These are phyloP conservation scores for Uropsilus gracilis DNA, from an alignment of 2,113 vertebrate species.

Conservation along the genomic window DNA sequence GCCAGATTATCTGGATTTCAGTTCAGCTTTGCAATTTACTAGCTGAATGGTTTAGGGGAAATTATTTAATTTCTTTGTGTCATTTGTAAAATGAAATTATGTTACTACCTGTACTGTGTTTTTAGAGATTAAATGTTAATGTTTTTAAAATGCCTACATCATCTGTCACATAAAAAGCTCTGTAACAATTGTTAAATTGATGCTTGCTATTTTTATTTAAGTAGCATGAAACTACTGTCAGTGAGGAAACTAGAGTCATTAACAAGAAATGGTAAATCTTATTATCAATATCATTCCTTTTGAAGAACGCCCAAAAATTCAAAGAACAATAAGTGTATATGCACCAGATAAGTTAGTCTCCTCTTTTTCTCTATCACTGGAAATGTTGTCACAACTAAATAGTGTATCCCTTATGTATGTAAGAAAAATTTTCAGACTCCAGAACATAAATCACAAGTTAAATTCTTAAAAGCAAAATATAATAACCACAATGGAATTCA, in stretches of 20 bases:
- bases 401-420: background rate
- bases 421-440: constrained; percentile 18
- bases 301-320: background rate
- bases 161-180: background rate
- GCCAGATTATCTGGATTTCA: background rate
- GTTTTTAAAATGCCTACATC: background rate
- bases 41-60: background rate
- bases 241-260: background rate
- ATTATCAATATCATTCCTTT: background rate
- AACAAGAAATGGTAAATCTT: background rate
- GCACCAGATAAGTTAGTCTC: too few relatives aligned
- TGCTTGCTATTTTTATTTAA: background rate
- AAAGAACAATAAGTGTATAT: background rate
- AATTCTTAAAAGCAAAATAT: background rate
- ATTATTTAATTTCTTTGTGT: background rate
- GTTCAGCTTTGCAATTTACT: background rate
- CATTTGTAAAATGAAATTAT: background rate
- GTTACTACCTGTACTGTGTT: background rate
- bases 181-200: background rate
- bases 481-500: constrained; percentile 24
- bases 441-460: background rate
- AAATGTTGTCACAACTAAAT: background rate
- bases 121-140: background rate
- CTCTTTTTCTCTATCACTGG: background rate
- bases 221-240: background rate